Base-by-base conservation (phyloP, 2,113 vertebrate species). In the Lepus americanus region DNA sequence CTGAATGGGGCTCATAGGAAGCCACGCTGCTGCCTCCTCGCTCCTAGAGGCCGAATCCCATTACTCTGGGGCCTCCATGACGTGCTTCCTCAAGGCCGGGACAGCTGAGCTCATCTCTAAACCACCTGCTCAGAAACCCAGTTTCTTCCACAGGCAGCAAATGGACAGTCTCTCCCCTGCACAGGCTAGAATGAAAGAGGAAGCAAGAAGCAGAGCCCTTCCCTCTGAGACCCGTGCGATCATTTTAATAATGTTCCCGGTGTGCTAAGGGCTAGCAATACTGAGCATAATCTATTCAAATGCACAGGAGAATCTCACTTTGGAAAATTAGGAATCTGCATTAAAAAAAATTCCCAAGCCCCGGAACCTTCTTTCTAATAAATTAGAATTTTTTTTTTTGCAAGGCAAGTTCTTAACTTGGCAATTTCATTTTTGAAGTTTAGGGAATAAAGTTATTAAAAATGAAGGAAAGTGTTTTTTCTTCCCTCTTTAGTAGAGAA, bases 361-460 rank as follows among this genome's bases (percentile, higher is more conserved):
- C 96, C 90, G 0, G 63, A 59, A 44, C 78, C 51, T 96, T 98
- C 97, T 94, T 90, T 66, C 1, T 95, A 82, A 92, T 76, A 97
- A 97, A 97, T 96, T 79, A 97, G 51, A 83, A 95, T 3, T 92
- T 94, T 96, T 92, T 94, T 96, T 92, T 55, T 77, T 79, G 44
- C 55, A 27, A 94, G 70, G 80, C 55, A 94, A 85, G 63, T 66
- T 76, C 77, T 96, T 90, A 96, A 93, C 93, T 81, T 95, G 95
- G 89, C 77, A 87, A 80, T 96, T 98, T 97, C 92, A 31, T 73
- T 95, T 92, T 92, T 96, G 77, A 92, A 97, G 96, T 95, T 95
- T 95, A 82, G 93, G 97, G 97, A 97, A 97, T 97, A 96, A 96
- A 94, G 87, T 97, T 82, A 96, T 93, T 98, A 89, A 90, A 94